A percentile compares a stretch with the other conserved stretches of the same genome.
Evolutionary conservation across 2,888 invertebrate species (phyloP).

Genomic region (Drosophila niveifrons): DNA sequence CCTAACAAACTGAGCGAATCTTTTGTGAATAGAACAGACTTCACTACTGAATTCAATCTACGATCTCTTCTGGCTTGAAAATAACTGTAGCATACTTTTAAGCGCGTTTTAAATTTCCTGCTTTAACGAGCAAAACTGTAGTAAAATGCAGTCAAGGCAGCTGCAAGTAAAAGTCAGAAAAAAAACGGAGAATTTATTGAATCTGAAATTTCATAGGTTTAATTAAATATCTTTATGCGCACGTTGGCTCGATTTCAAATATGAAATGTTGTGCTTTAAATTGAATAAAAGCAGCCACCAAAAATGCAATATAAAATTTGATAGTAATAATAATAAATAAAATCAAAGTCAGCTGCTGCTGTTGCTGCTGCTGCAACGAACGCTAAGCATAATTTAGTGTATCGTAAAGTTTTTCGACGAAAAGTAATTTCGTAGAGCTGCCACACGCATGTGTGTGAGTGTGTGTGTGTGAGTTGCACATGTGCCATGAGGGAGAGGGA

Average conservation of each 20-base stretch:
- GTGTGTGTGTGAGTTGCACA: conserved; percentile 4
- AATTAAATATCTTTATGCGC: not conserved
- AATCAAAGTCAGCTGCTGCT: conserved; percentile 19
- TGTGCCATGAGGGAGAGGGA: not conserved
- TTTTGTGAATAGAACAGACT: conserved; percentile 4
- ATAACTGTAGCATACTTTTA: conserved; percentile 3
- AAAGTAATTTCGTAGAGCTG: conserved; percentile 12
- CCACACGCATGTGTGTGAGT: conserved; percentile 14
- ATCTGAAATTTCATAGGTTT: not conserved
- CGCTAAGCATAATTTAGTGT: conserved; percentile 17
- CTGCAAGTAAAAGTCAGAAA: not conserved
- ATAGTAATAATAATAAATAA: conserved; percentile 21
- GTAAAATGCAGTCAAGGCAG: not conserved
- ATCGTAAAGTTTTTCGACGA: conserved; percentile 17
- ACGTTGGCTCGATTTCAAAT: not conserved
- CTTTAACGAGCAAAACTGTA: not conserved
- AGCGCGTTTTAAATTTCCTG: not conserved
- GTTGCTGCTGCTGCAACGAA: not conserved
- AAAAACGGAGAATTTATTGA: not conserved
- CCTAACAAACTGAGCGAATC: not conserved
- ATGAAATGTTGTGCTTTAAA: not conserved
- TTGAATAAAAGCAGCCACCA: not conserved
- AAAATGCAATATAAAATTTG: conserved; percentile 8
- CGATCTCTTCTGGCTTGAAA: not conserved
- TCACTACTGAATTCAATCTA: not conserved